Evolutionary conservation across 1,140 invertebrate species (phyloP).

Genomic region (Maconellicoccus hirsutus): DNA sequence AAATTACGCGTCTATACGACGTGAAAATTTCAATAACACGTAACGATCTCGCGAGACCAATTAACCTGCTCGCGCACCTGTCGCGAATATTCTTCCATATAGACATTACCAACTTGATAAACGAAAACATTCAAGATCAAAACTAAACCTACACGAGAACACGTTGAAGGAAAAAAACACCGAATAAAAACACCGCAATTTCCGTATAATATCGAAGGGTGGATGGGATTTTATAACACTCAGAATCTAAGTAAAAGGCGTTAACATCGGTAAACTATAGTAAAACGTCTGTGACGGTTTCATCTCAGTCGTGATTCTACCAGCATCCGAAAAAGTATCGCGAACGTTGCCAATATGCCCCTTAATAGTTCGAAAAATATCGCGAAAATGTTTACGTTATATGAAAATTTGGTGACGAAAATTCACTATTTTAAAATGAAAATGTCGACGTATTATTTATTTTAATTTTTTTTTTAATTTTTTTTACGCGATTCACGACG

Average conservation of each 20-base stretch:
- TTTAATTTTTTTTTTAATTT: not conserved
- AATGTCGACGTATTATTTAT: not conserved
- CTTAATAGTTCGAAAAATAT: not conserved
- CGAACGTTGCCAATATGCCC: not conserved
- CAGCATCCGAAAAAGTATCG: constrained; percentile 19
- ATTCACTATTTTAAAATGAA: not conserved
- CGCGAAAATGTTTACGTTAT: not conserved
- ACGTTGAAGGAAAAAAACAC: not conserved
- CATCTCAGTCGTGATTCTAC: constrained; percentile 19
- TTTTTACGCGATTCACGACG: not conserved
- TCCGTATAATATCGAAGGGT: not conserved
- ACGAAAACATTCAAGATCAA: not conserved
- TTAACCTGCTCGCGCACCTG: not conserved
- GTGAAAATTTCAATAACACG: too few species aligned
- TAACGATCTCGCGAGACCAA: not conserved
- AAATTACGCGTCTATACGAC: too few species aligned
- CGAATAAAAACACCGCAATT: constrained; percentile 8
- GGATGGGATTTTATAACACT: not conserved
- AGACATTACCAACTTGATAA: too few species aligned
- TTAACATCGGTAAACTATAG: constrained; percentile 21
- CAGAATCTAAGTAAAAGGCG: constrained; percentile 15
- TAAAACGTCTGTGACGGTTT: constrained; percentile 17
- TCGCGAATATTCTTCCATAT: not conserved
- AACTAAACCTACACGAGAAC: not conserved
- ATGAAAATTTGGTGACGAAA: not conserved